A percentile compares a stretch with the other conserved stretches of the same genome.
These are phyloP conservation scores for Drosophila prostipennis DNA, from an alignment of 2,888 invertebrate species.

Conservation along the genomic window DNA sequence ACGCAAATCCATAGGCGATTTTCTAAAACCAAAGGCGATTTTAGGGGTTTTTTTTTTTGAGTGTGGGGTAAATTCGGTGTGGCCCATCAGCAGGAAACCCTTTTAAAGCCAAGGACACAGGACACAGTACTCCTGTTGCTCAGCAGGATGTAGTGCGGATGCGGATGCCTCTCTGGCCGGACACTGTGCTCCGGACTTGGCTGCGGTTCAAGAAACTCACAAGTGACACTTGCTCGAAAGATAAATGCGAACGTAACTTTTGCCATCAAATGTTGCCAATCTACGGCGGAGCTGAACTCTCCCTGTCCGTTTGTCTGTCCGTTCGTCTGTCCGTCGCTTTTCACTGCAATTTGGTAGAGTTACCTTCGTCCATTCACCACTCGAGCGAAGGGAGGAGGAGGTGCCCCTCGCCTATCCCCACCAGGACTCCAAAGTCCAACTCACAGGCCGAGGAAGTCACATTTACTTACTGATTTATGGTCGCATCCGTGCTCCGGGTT, in stretches of 20 bases:
- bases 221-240: conserved; percentile 78
- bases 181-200: conserved; percentile 55
- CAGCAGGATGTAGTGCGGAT: conserved; percentile 18
- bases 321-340: not conserved
- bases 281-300: conserved; percentile 48
- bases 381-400: conserved; percentile 6
- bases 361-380: conserved; percentile 38
- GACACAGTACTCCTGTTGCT: conserved; percentile 28
- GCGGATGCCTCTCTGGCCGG: conserved; percentile 8
- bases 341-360: conserved; percentile 34
- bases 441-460: conserved; percentile 53
- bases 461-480: conserved; percentile 78
- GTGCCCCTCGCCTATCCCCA: not conserved
- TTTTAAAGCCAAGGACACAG: conserved; percentile 13
- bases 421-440: conserved; percentile 18
- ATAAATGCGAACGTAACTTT: conserved; percentile 78
- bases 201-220: conserved; percentile 78
- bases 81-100: conserved; percentile 31
- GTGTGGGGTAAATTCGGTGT: conserved; percentile 25
- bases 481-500: conserved; percentile 62
- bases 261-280: conserved; percentile 79
- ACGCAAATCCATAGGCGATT: too few relatives aligned
- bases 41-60: too few relatives aligned
- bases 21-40: too few relatives aligned
- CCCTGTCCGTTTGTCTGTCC: too few relatives aligned